Percentiles rank a stretch among this genome's conserved stretches.
Conservation (phyloP, 2,888 invertebrate genomes). For the Ormyrus rosae region DNA sequence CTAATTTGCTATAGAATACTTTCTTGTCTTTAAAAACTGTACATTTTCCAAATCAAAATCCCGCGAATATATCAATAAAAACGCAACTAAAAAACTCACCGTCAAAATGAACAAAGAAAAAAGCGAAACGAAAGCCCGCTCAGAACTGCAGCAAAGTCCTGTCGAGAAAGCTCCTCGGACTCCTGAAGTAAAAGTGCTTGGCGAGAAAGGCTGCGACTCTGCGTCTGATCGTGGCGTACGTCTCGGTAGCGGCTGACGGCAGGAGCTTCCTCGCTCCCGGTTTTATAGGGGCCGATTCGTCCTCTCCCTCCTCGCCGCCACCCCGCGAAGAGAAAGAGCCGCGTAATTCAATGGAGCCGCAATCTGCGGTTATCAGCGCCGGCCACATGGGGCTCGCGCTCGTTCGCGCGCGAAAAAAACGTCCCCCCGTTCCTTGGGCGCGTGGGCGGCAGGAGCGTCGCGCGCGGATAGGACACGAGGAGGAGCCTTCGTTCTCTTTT, state of each 20-base stretch:
- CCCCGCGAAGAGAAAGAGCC: conserved; percentile 26
- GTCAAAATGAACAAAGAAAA: not conserved
- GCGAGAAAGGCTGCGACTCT: conserved; percentile 16
- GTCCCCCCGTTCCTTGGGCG: not conserved
- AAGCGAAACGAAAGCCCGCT: not conserved
- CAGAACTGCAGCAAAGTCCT: conserved; percentile 28
- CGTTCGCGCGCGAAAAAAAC: conserved; percentile 62
- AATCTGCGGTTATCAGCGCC: conserved; percentile 73
- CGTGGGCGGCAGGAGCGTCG: not conserved
- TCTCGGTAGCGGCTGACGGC: conserved; percentile 48
- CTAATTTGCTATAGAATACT: not conserved
- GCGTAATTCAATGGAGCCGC: conserved; percentile 71
- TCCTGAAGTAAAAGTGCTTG: conserved; percentile 33
- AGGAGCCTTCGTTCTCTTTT: conserved; percentile 27
- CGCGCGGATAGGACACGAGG: not conserved
- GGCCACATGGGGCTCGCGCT: conserved; percentile 70
- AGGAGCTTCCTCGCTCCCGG: conserved; percentile 43
- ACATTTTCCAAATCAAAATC: not conserved
- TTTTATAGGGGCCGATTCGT: conserved; percentile 65
- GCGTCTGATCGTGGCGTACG: conserved; percentile 39
- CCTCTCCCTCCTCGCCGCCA: not conserved
- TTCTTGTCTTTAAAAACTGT: no score
- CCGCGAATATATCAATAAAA: not conserved
- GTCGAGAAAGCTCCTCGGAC: conserved; percentile 21
- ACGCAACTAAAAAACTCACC: not conserved